Base-by-base conservation (phyloP, 2,888 invertebrate species). In the Eupeodes luniger region DNA sequence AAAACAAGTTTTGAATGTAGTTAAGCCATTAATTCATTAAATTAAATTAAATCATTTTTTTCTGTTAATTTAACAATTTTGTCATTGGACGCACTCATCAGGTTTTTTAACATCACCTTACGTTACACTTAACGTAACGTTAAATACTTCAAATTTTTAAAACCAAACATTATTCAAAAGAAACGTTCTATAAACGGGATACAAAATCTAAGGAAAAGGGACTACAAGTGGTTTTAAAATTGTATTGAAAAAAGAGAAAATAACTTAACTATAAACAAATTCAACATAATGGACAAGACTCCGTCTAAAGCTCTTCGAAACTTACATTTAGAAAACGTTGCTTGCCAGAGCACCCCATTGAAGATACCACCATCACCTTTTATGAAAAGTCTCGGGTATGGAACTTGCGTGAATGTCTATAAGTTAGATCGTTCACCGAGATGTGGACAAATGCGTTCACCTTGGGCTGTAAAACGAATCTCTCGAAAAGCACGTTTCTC, bases 401-500 rank as follows among this genome's bases (percentile, higher is more conserved):
- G 97, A 69, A 96, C 97, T 91, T 97, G 97, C 77, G 96, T 97
- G 14, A 95, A 95, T 89, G 97, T 98, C 0, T 97, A 96, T 93
- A 96, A 96, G 90, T 92, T 97, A 86, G 95, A 96, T 79, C 94
- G 97, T 88, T 96, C 96, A 0, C 97, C 97, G 0, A 94, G 94
- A 90, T 94, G 95, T 1, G 96, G 96, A 9, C 94, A 95, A 90
- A 93, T 94, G 0, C 94, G 96, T n/a, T 98, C 98, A 0, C 98
- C 98, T 0, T 98, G 98, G 98, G 98, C 97, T 0, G 94, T 98
- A 0, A 98, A 98, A 92, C 96, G 96, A 93, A 92, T 97, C 1
- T 91, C 92, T 1, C 95, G 95, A 90, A 94, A 94, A 70, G 64
- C 93, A 91, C 85, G 90, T 36, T 62, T 49, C 5, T 72, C 69